phyloP scores from a whole-genome alignment of 1,140 invertebrate genomes.

The Drosophila albomicans region DNA sequence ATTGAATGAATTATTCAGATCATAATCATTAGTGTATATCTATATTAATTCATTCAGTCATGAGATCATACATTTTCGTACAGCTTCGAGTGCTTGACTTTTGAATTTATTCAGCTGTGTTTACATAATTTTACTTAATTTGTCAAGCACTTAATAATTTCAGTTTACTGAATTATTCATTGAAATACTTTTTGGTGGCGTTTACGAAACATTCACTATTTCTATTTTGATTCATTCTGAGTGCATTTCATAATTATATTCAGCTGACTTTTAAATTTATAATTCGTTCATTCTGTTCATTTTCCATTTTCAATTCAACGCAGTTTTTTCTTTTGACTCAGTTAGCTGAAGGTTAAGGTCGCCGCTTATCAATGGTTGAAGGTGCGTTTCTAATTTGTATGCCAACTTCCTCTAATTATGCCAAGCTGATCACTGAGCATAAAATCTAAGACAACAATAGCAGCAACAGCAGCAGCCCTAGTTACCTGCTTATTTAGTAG shows the following conservation, averaged over 20 bases:
- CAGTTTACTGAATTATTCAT: neutral
- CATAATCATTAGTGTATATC: slow-evolving; percentile 4
- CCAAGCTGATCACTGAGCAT: slow-evolving; percentile 72
- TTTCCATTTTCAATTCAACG: neutral
- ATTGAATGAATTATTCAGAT: slow-evolving; percentile 33
- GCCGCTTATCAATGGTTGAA: slow-evolving; percentile 29
- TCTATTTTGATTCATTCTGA: no score
- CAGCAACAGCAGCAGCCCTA: slow-evolving; percentile 63
- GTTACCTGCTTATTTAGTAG: slow-evolving; percentile 74
- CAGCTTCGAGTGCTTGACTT: neutral
- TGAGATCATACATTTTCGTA: slow-evolving; percentile 8
- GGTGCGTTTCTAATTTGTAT: slow-evolving; percentile 50
- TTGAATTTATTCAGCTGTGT: no score
- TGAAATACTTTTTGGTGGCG: neutral
- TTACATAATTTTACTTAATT: neutral
- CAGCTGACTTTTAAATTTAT: neutral
- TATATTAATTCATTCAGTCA: slow-evolving; percentile 16
- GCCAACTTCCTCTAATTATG: slow-evolving; percentile 37
- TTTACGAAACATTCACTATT: neutral
- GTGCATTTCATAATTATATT: neutral
- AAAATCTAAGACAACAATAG: slow-evolving; percentile 75
- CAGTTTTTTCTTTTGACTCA: neutral
- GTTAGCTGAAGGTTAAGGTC: slow-evolving; percentile 47
- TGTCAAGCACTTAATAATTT: neutral
- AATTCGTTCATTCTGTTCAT: neutral